These are phyloP conservation scores for Acridotheres tristis DNA, from an alignment of 2,797 vertebrate species.

Conservation along the genomic window DNA sequence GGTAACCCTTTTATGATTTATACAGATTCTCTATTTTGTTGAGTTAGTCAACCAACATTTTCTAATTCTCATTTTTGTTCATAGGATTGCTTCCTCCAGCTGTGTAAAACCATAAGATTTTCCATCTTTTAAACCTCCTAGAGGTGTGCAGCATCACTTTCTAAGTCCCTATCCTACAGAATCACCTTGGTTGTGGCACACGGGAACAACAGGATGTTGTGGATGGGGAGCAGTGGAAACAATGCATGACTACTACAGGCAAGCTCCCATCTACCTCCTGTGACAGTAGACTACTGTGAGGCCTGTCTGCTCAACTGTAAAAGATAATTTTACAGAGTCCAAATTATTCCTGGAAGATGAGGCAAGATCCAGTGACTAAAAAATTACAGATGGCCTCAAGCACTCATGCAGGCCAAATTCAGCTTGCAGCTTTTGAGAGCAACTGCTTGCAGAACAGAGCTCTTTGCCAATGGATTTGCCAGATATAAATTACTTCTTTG, in stretches of 20 bases:
- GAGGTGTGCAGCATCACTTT: background rate
- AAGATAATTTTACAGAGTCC: background rate
- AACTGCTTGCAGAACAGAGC: background rate
- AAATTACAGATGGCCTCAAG: background rate
- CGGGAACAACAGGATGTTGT: background rate
- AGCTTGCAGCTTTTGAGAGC: background rate
- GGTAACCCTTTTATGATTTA: background rate
- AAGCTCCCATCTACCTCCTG: background rate
- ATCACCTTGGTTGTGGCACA: background rate
- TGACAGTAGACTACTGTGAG: background rate
- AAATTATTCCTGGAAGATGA: background rate
- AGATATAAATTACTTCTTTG: background rate
- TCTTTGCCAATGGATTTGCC: background rate
- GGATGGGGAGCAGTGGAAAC: background rate
- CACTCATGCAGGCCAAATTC: background rate
- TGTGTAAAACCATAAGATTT: background rate
- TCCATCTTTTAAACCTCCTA: background rate
- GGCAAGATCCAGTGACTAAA: background rate
- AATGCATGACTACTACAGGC: rapidly evolving
- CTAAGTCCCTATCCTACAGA: background rate
- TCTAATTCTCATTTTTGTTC: background rate
- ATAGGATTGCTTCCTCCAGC: background rate
- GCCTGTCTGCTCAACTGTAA: rapidly evolving
- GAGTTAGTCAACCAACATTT: background rate
- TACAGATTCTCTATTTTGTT: background rate